Percentiles rank a stretch among this genome's conserved stretches.
Conservation (phyloP, 2,113 vertebrate genomes). For the Eulemur macaco region DNA sequence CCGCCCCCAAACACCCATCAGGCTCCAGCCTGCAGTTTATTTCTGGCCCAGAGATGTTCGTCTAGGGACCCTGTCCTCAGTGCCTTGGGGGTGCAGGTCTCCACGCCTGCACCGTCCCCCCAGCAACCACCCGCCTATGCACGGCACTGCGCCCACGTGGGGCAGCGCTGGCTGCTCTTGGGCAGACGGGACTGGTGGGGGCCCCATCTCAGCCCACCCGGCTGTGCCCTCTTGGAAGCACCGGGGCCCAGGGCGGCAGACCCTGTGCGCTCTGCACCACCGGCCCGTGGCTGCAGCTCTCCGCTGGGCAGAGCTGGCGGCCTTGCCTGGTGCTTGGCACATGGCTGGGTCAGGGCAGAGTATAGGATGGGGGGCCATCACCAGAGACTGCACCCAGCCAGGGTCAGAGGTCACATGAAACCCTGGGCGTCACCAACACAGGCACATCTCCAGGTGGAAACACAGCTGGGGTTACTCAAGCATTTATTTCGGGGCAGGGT, state of each 20-base stretch:
- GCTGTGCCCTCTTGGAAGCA: too few species aligned
- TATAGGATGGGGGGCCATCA: too few species aligned
- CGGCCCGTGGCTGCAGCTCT: background rate
- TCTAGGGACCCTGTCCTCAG: background rate
- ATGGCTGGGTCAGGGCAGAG: background rate
- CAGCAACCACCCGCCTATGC: background rate
- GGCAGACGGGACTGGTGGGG: too few species aligned
- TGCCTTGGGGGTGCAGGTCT: background rate
- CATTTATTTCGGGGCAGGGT: background rate
- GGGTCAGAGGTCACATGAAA: background rate
- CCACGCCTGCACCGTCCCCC: background rate
- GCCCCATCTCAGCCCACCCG: too few species aligned
- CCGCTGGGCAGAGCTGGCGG: background rate
- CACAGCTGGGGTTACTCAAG: background rate
- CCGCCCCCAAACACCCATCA: background rate
- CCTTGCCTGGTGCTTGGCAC: background rate
- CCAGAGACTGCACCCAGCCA: background rate
- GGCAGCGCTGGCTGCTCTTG: too few species aligned
- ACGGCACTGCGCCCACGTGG: too few species aligned
- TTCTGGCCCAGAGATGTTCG: background rate
- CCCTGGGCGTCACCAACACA: fast-evolving
- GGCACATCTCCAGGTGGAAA: background rate
- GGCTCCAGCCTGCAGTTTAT: background rate
- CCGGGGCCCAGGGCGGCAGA: too few species aligned
- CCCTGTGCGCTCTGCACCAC: background rate